Base-by-base conservation (phyloP, 1,140 invertebrate species). In the Leptinotarsa texana region DNA sequence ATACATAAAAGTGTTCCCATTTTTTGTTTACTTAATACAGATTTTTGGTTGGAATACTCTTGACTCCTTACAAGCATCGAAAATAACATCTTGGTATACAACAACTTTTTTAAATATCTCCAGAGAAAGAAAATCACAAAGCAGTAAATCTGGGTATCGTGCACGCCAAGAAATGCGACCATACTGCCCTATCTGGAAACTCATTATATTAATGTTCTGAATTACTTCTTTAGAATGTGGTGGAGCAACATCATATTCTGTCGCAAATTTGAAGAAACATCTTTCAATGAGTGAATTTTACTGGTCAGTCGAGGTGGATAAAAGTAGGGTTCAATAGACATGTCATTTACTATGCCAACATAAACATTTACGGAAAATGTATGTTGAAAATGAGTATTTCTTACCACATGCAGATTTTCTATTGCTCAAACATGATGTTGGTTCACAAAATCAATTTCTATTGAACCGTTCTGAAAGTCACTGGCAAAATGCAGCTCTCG, bases 241-340 rank as follows among this genome's bases (percentile, higher is more conserved):
- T 27, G 69, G 57, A 42, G 68, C 74, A 75, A 70, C 66, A 49
- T 70, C 61, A 65, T 70, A 62, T 24, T 13, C 15, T 48, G 18
- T 11, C 69, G 65, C 13, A 71, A 1, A 13, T n/a, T 21, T 51
- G 63, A 17, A 18, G 67, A 47, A 33, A 74, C 73, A 21, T 74
- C 67, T 24, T 74, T 67, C 15, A 74, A 18, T n/a, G 27, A 62
- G 24, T 74, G 69, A 69, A 48, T 13, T 24, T 51, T 17, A 49
- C 73, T 65, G 27, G 48, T 69, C 24, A 69, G n/a, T 65, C 63
- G 17, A 5, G 17, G 17, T 22, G 48, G 73, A 17, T n/a, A 22
- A 3, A 24, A 21, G 24, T n/a, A 21, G 4, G 63, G 63, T n/a
- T 48, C 61, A 22, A 73, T 68, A 18, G 67, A 68, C 68, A 13